Percentiles rank a stretch among this genome's conserved stretches.
Evolutionary conservation across 92 coral and sea anemone genomes (phyloP).

Genomic region (Umimayanthus kanabou): DNA sequence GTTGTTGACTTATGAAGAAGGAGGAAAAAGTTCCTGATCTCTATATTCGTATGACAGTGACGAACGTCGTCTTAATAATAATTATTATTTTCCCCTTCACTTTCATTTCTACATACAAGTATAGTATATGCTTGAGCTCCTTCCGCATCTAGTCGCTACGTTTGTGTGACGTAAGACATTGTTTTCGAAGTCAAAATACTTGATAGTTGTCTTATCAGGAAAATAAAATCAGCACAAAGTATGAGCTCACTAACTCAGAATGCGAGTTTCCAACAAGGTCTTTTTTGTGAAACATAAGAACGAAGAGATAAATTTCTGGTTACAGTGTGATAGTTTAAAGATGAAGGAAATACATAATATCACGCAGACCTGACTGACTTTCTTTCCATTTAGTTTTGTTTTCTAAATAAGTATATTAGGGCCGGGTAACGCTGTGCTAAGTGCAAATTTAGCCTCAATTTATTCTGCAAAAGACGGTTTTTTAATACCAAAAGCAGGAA

Average conservation of each 20-base stretch:
- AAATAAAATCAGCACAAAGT: background rate
- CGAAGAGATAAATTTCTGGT: no score
- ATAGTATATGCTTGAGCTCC: background rate
- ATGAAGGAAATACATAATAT: no score
- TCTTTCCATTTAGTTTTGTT: no score
- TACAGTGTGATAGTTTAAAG: no score
- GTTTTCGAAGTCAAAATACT: background rate
- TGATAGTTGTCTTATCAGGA: background rate
- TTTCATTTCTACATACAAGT: background rate
- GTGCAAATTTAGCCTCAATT: no score
- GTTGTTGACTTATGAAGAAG: background rate
- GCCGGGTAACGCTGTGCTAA: no score
- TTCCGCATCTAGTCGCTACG: background rate
- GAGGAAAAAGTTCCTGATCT: background rate
- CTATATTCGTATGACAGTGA: background rate
- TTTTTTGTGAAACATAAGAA: no score
- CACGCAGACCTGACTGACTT: no score
- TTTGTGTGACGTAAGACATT: background rate
- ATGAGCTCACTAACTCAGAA: background rate
- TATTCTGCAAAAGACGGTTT: no score
- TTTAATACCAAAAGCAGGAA: no score
- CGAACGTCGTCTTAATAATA: background rate
- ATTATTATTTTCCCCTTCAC: background rate
- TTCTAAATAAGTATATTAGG: no score
- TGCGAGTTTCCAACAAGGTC: no score